Percentiles rank a stretch among this genome's conserved stretches.
phyloP scores from a whole-genome alignment of 64 coral and sea anemone species.

The Astreopora myriophthalma region DNA sequence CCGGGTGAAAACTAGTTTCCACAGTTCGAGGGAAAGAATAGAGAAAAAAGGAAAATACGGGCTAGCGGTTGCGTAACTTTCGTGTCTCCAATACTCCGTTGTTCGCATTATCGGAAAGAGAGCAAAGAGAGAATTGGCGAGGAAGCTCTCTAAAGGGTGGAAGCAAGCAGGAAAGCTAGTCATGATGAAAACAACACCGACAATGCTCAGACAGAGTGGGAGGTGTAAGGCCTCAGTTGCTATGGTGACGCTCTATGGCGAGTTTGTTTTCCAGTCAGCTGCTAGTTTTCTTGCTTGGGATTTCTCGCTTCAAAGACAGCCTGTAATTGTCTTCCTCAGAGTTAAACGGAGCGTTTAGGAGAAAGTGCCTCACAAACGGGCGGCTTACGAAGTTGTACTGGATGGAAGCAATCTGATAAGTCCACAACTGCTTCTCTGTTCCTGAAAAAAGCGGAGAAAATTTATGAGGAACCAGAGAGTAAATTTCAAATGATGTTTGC shows the following conservation, averaged over 20 bases:
- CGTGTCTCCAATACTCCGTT: too few relatives aligned
- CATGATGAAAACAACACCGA: too few relatives aligned
- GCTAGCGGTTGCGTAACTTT: too few relatives aligned
- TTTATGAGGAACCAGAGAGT: too few relatives aligned
- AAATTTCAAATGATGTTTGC: too few relatives aligned
- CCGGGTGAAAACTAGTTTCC: too few relatives aligned
- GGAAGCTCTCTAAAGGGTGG: background rate
- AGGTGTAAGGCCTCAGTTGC: background rate
- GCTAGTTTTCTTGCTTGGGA: constrained; percentile 29
- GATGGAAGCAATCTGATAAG: constrained; percentile 77
- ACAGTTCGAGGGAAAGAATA: background rate
- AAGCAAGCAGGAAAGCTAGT: background rate
- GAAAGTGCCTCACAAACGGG: constrained; percentile 66
- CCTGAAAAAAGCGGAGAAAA: constrained; percentile 26
- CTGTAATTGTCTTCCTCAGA: constrained; percentile 93
- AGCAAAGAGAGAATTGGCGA: background rate
- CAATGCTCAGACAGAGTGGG: background rate
- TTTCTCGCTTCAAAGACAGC: constrained; percentile 81
- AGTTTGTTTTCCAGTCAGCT: background rate
- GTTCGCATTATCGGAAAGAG: too few relatives aligned
- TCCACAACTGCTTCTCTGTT: constrained; percentile 75
- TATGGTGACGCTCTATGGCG: background rate
- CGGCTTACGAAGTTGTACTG: constrained; percentile 82
- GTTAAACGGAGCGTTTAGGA: constrained; percentile 84
- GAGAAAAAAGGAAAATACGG: background rate